Percentiles rank a stretch among this genome's conserved stretches.
phyloP scores from a whole-genome alignment of 2,113 vertebrate genomes.

The Oreotragus oreotragus region DNA sequence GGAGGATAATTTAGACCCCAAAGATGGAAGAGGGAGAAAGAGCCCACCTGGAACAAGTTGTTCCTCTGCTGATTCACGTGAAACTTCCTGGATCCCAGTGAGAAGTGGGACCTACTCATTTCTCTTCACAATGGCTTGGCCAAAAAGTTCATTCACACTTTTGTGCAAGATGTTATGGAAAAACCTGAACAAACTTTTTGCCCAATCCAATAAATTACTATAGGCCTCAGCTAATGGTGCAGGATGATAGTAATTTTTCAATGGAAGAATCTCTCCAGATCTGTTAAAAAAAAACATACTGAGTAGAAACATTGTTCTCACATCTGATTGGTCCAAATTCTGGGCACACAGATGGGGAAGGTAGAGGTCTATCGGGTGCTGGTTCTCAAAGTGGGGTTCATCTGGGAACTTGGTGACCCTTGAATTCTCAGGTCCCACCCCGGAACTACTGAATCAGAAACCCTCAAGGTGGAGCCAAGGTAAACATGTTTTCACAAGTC shows the following conservation, averaged over 20 bases:
- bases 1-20: rapidly evolving
- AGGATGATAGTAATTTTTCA: neutral
- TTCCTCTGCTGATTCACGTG: neutral
- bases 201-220: neutral
- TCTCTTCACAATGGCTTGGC: neutral
- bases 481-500: neutral
- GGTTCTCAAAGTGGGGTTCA: neutral
- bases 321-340: neutral
- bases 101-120: neutral
- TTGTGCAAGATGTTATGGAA: neutral
- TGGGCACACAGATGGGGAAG: neutral
- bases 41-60: rapidly evolving
- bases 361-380: rapidly evolving
- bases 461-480: neutral
- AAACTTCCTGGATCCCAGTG: neutral
- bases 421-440: neutral
- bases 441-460: neutral
- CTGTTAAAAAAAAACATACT: rapidly evolving
- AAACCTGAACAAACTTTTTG: neutral
- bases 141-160: neutral
- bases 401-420: neutral
- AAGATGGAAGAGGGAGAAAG: no score
- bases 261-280: neutral
- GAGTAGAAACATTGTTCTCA: neutral
- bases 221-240: neutral